phyloP scores from a whole-genome alignment of 2,113 vertebrate genomes.

The Condylura cristata region DNA sequence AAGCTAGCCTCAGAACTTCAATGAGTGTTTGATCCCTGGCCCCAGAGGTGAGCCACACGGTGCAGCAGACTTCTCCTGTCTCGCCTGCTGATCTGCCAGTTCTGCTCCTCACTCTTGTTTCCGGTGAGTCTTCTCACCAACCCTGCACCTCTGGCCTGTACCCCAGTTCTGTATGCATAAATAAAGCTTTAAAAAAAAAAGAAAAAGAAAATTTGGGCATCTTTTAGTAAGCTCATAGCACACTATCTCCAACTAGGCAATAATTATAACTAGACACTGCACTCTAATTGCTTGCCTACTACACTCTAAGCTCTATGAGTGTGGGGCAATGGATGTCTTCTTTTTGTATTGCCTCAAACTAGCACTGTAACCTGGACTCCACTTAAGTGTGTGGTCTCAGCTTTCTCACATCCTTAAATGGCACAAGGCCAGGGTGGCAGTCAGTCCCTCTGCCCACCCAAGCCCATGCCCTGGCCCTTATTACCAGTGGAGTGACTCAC shows the following conservation, averaged over 20 bases:
- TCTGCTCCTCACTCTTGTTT: too few relatives aligned
- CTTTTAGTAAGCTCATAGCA: not conserved
- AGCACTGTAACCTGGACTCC: not conserved
- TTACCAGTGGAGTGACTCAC: slow-evolving; percentile 56
- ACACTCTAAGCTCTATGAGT: not conserved
- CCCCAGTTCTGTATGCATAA: too few relatives aligned
- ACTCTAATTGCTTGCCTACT: not conserved
- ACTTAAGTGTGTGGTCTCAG: not conserved
- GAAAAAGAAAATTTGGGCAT: too few relatives aligned
- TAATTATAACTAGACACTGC: not conserved
- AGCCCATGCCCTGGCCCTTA: not conserved
- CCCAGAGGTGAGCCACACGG: too few relatives aligned
- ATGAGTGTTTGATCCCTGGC: too few relatives aligned
- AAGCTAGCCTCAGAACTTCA: too few relatives aligned
- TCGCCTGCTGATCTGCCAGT: too few relatives aligned
- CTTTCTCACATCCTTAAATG: not conserved
- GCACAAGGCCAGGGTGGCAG: not conserved
- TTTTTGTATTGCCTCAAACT: not conserved
- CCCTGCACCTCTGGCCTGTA: too few relatives aligned
- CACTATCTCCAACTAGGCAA: not conserved
- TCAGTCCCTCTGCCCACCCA: not conserved
- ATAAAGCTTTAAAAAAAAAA: too few relatives aligned
- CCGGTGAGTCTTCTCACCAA: too few relatives aligned
- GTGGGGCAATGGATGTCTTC: not conserved
- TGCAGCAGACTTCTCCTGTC: too few relatives aligned